Evolutionary conservation across 1,140 invertebrate genomes (phyloP).

Genomic region (Lysiphlebus fabarum): DNA sequence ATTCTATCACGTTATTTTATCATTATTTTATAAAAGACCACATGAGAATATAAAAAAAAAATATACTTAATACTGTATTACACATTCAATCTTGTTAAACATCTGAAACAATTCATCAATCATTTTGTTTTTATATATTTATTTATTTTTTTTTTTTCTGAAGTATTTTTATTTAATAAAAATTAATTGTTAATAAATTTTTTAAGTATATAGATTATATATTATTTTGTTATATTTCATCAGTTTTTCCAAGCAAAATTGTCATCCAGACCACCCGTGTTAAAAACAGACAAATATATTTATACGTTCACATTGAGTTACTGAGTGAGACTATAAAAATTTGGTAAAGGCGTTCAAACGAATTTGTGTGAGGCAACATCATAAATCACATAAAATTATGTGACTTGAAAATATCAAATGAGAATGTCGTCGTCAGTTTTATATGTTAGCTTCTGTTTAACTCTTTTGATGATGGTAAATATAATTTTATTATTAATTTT

Average conservation of each 20-base stretch:
- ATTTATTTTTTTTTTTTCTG: too few species aligned
- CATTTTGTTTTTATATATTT: background rate
- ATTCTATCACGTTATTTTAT: conserved; percentile 16
- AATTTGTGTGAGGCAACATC: conserved; percentile 13
- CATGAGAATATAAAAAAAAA: background rate
- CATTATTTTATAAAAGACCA: too few species aligned
- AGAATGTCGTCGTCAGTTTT: conserved; percentile 35
- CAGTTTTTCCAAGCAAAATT: background rate
- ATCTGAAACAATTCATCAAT: too few species aligned
- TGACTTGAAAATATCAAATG: conserved; percentile 48
- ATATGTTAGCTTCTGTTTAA: conserved; percentile 8
- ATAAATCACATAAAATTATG: conserved; percentile 49
- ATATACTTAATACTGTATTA: conserved; percentile 3
- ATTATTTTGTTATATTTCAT: too few species aligned
- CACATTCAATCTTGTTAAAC: conserved; percentile 9
- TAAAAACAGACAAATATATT: too few species aligned
- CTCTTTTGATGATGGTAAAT: conserved; percentile 12
- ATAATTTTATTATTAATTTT: conserved; percentile 14
- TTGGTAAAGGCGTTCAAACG: conserved; percentile 2
- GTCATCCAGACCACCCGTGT: conserved; percentile 37
- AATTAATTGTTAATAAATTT: too few species aligned
- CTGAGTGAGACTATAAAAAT: conserved; percentile 11
- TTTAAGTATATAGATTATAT: too few species aligned
- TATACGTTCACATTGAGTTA: too few species aligned
- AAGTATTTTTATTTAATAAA: background rate